A percentile compares a stretch with the other conserved stretches of the same genome.
Conservation (phyloP, 2,113 vertebrate genomes). For the Myrmophylax atrothorax region DNA sequence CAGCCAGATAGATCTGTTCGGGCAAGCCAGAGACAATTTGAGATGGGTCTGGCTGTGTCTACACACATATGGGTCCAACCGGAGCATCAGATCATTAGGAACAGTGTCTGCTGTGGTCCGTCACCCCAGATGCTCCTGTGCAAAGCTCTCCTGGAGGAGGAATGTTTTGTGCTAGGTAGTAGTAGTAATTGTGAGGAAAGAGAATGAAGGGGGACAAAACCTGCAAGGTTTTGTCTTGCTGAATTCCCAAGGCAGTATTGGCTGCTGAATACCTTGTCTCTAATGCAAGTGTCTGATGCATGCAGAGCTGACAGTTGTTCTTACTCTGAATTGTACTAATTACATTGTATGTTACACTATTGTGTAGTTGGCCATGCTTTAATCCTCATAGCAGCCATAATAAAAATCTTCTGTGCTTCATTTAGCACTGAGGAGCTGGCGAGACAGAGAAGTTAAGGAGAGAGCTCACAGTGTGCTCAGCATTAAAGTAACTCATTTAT, state of each 20-base stretch:
- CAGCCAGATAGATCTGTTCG: neutral
- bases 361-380: neutral
- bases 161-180: neutral
- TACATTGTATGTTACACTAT: neutral
- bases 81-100: neutral
- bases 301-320: neutral
- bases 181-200: neutral
- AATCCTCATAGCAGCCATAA: neutral
- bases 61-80: neutral
- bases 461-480: neutral
- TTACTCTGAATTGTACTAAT: neutral
- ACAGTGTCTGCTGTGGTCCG: neutral
- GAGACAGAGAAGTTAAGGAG: neutral
- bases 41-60: neutral
- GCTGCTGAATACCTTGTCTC: neutral
- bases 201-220: neutral
- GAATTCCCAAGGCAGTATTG: neutral
- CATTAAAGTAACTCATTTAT: neutral
- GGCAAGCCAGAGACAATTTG: neutral
- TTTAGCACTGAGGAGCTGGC: neutral
- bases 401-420: neutral
- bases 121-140: neutral
- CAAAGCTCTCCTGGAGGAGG: neutral
- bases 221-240: neutral
- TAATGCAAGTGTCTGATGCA: neutral